These are phyloP conservation scores for Parnassius mnemosyne DNA, from an alignment of 2,888 invertebrate genomes.

Conservation along the genomic window DNA sequence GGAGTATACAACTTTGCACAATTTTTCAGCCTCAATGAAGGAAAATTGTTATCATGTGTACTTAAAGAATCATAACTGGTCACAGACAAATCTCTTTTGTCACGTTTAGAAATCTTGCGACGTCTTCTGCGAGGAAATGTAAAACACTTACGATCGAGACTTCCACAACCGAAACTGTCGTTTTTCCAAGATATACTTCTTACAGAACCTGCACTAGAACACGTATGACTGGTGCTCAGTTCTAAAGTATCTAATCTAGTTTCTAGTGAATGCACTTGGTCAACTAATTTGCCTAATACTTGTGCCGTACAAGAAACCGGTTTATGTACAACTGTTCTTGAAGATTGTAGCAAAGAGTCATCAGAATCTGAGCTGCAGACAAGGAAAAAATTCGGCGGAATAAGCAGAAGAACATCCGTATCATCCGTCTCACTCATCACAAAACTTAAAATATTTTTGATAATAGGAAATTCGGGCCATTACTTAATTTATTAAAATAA, in stretches of 20 bases:
- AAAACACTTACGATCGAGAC: slow-evolving; percentile 59
- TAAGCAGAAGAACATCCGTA: slow-evolving; percentile 89
- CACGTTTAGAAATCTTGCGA: slow-evolving; percentile 47
- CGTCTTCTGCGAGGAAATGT: slow-evolving; percentile 69
- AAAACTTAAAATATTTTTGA: slow-evolving; percentile 36
- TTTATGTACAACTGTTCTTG: slow-evolving; percentile 71
- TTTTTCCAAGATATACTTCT: slow-evolving; percentile 47
- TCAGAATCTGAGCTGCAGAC: slow-evolving; percentile 82
- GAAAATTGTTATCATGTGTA: slow-evolving; percentile 38
- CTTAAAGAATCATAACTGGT: slow-evolving; percentile 55
- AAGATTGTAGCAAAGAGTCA: slow-evolving; percentile 65
- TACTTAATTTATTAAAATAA: slow-evolving; percentile 34
- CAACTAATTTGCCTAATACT: slow-evolving; percentile 78
- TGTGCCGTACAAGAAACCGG: slow-evolving; percentile 72
- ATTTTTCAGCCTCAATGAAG: slow-evolving; percentile 45
- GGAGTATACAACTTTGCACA: slow-evolving; percentile 26
- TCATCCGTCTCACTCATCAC: slow-evolving; percentile 85
- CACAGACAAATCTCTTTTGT: slow-evolving; percentile 50
- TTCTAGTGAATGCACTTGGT: slow-evolving; percentile 83
- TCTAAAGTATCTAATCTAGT: slow-evolving; percentile 72
- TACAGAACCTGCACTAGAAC: slow-evolving; percentile 47
- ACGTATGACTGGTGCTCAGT: slow-evolving; percentile 48
- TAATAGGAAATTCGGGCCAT: slow-evolving; percentile 50
- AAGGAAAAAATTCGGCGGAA: slow-evolving; percentile 88
- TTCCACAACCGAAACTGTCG: slow-evolving; percentile 45